Conservation (phyloP, 2,888 invertebrate genomes). For the Ischnus inquisitorius region DNA sequence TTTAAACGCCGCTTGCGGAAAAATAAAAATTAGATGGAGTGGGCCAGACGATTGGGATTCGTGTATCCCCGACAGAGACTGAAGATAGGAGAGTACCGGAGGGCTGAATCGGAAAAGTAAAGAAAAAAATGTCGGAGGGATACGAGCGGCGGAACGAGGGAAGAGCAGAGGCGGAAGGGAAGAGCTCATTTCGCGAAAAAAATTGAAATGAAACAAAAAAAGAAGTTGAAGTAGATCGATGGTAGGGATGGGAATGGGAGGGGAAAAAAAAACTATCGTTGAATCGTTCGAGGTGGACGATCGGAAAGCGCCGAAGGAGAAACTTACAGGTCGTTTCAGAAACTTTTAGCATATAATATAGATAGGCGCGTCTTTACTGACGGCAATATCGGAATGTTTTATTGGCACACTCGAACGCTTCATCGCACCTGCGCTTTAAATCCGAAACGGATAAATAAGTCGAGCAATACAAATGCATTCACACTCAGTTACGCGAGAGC, state of each 20-base stretch:
- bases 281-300: constrained; percentile 29
- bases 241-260: constrained; percentile 57
- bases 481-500: neutral
- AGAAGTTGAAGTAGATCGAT: constrained; percentile 27
- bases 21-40: constrained; percentile 81
- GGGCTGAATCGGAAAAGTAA: constrained; percentile 2
- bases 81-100: constrained; percentile 9
- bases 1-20: constrained; percentile 83
- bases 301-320: constrained; percentile 66
- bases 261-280: constrained; percentile 67
- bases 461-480: constrained; percentile 38
- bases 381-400: constrained; percentile 53
- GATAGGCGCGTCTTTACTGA: constrained; percentile 12
- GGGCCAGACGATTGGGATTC: constrained; percentile 71
- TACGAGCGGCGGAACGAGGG: constrained; percentile 39
- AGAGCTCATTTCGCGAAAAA: constrained; percentile 69
- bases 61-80: constrained; percentile 31
- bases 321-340: constrained; percentile 78
- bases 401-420: constrained; percentile 68
- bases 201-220: constrained; percentile 15
- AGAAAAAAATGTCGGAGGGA: constrained; percentile 56
- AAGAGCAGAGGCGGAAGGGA: constrained; percentile 41
- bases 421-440: constrained; percentile 63
- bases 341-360: constrained; percentile 64
- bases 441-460: constrained; percentile 57